These are phyloP conservation scores for Zaprionus kolodkinae DNA, from an alignment of 1,140 invertebrate species.

Conservation along the genomic window DNA sequence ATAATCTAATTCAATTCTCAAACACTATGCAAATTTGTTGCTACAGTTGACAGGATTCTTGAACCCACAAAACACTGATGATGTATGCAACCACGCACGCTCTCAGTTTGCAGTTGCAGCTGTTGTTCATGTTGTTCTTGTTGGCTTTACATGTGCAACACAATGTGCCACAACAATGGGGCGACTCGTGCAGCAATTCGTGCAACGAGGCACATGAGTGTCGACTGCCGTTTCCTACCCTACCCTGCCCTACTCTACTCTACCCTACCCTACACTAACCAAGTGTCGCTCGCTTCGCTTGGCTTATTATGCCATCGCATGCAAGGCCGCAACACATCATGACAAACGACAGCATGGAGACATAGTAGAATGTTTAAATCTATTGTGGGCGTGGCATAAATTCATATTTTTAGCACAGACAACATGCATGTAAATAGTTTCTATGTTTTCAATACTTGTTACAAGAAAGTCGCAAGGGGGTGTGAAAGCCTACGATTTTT, in stretches of 20 bases:
- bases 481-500: no score
- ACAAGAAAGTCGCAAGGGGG: background rate
- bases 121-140: constrained; percentile 35
- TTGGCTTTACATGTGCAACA: constrained; percentile 65
- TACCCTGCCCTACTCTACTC: no score
- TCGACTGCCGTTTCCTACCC: constrained; percentile 54
- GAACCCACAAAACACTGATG: constrained; percentile 17
- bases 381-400: constrained; percentile 28
- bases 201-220: constrained; percentile 78
- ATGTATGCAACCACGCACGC: constrained; percentile 28
- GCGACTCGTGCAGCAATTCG: constrained; percentile 72
- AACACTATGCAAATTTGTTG: constrained; percentile 56
- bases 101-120: constrained; percentile 29
- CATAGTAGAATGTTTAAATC: constrained; percentile 31
- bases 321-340: constrained; percentile 74
- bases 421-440: constrained; percentile 50
- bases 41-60: constrained; percentile 40
- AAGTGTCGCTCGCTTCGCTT: constrained; percentile 33
- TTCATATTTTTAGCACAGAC: constrained; percentile 10
- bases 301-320: constrained; percentile 76
- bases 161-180: constrained; percentile 77
- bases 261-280: no score
- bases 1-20: constrained; percentile 76
- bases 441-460: background rate
- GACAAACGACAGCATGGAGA: constrained; percentile 59